Evolutionary conservation across 2,113 vertebrate species (phyloP).

Genomic region (Planiliza haematocheilus): DNA sequence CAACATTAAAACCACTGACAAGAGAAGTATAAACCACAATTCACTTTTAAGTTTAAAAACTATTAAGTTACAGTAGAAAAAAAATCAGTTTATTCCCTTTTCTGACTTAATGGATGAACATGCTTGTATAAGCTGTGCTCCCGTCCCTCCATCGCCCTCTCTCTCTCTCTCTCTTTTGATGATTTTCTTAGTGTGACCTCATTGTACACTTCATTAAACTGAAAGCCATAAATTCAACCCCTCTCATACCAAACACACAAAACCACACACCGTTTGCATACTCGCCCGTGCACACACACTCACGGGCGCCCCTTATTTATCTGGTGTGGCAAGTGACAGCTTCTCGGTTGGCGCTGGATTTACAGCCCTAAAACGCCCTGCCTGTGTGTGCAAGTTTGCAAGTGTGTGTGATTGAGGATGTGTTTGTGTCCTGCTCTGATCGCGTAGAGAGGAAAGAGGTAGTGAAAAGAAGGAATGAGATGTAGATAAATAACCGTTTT

Average conservation of each 20-base stretch:
- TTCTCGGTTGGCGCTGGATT: slow-evolving; percentile 60
- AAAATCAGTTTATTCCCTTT: too few relatives aligned
- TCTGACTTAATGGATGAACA: slow-evolving; percentile 2
- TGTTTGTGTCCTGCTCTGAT: slow-evolving; percentile 53
- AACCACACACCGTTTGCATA: slow-evolving; percentile 18
- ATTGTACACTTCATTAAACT: slow-evolving; percentile 70
- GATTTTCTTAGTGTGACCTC: slow-evolving; percentile 61
- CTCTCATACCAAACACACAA: slow-evolving; percentile 20
- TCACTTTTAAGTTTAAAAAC: too few relatives aligned
- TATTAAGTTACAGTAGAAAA: too few relatives aligned
- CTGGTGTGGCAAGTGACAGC: slow-evolving; percentile 54
- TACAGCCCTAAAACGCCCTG: slow-evolving; percentile 50
- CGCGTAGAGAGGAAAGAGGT: slow-evolving; percentile 45
- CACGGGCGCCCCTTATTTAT: slow-evolving; percentile 52
- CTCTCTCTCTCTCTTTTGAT: slow-evolving; percentile 17
- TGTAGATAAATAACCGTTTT: slow-evolving; percentile 69
- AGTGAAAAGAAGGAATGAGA: slow-evolving; percentile 64
- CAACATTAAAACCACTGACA: too few relatives aligned
- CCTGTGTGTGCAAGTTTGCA: slow-evolving; percentile 5
- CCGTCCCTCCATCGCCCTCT: neutral
- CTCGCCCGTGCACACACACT: slow-evolving; percentile 5
- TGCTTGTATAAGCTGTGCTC: slow-evolving; percentile 7
- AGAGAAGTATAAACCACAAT: too few relatives aligned
- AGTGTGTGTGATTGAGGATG: slow-evolving; percentile 31
- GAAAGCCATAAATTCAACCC: slow-evolving; percentile 55